Evolutionary conservation across 2,113 vertebrate genomes (phyloP), one percentile per base, ranked within the genome.

Genomic region (Cnemophilus loriae): DNA sequence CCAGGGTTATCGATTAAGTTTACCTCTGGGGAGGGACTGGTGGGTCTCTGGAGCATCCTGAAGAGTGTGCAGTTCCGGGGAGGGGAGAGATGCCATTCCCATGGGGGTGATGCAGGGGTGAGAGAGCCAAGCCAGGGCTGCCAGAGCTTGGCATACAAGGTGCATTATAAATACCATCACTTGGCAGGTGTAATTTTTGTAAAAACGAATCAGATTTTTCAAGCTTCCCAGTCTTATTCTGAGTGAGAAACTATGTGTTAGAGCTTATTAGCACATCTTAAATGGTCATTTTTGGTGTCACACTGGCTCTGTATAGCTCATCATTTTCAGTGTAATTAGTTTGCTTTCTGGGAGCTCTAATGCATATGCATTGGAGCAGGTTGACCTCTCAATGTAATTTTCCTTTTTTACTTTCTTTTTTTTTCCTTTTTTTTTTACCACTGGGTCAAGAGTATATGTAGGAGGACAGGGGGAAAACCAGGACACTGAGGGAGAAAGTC

Each of bases 301-400:
- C 55, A 26, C 15, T 76, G 55, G 55, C 92, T 93, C 73, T 59
- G 69, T 87, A 79, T 26, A 91, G 53, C 80, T 89, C 57, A 52
- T 84, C 2, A 30, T 87, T 93, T 92, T 90, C 68, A 52, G 39
- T 67, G 42, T 84, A 77, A 82, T 90, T 57, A 65, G 35, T 73
- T 92, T 78, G 73, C 42, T 87, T 94, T 93, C 83, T 74, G 32
- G 13, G 79, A 93, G n/a, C 56, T 63, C 47, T 90, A n/a, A n/a
- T 77, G 79, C n/a, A 12, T 59, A 22, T 65, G 37, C 15, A 27
- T 93, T 68, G 76, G 42, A 90, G 59, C 9, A 8, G 14, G 59
- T 75, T 90, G 74, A 64, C 65, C 56, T 79, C 35, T 69, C 37
- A 75, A 4, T 28, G 49, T 70, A 41, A 26, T 84, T 76, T 87